A percentile compares a stretch with the other conserved stretches of the same genome.
These are phyloP conservation scores for Eilema caniola DNA, from an alignment of 2,888 invertebrate genomes.

Conservation along the genomic window DNA sequence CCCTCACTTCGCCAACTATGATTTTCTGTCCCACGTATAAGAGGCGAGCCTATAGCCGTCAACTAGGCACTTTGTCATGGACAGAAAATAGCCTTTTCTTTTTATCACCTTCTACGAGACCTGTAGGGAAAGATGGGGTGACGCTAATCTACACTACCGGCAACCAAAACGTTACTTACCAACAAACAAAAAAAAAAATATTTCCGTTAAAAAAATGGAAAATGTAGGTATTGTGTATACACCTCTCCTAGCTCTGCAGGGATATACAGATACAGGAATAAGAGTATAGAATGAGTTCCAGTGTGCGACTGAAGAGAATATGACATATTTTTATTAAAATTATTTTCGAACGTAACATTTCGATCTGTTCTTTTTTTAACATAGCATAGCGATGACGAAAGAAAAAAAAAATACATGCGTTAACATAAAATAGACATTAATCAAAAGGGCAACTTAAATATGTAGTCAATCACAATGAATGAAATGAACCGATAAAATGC, in stretches of 20 bases:
- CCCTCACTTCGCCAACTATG: no score
- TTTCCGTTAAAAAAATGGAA: no score
- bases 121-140: no score
- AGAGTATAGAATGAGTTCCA: background rate
- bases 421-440: background rate
- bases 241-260: background rate
- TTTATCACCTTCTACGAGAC: no score
- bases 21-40: no score
- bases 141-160: no score
- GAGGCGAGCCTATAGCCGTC: no score
- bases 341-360: background rate
- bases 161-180: no score
- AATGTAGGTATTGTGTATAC: background rate
- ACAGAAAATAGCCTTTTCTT: no score
- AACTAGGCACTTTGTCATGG: no score
- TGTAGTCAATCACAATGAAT: slow-evolving; percentile 30
- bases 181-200: no score
- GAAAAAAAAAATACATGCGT: background rate
- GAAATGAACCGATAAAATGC: slow-evolving; percentile 16
- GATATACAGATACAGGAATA: no score
- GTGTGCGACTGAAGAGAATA: background rate
- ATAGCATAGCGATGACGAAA: background rate
- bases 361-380: background rate
- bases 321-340: background rate
- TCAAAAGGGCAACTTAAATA: slow-evolving; percentile 9